Evolutionary conservation across 2,113 vertebrate genomes (phyloP).

Genomic region (Larimichthys polyactis): DNA sequence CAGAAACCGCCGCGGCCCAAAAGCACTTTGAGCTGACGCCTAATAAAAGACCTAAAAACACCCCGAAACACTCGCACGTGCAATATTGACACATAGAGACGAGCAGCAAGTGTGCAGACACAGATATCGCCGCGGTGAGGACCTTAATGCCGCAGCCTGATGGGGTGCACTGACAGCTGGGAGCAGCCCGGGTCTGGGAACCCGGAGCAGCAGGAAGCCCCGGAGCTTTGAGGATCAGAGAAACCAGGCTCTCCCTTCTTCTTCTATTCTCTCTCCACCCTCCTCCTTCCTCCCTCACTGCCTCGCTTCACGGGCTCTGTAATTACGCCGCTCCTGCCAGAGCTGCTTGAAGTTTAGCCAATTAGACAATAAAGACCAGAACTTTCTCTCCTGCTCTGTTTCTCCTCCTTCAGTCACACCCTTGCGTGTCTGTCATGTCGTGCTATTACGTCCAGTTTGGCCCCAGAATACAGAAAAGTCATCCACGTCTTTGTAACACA

Average conservation of each 20-base stretch:
- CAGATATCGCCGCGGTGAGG: constrained; percentile 25
- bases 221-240: constrained; percentile 61
- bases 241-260: constrained; percentile 32
- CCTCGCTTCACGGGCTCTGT: constrained; percentile 63
- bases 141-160: constrained; percentile 12
- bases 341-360: constrained; percentile 77
- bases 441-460: constrained; percentile 31
- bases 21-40: constrained; percentile 46
- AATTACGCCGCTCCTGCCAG: constrained; percentile 72
- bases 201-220: constrained; percentile 30
- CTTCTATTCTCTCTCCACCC: constrained; percentile 50
- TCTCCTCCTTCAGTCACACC: constrained; percentile 56
- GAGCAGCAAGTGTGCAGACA: background rate
- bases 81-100: constrained; percentile 8
- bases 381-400: constrained; percentile 47
- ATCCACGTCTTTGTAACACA: constrained; percentile 1
- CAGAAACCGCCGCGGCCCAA: constrained; percentile 50
- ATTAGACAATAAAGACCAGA: constrained; percentile 79
- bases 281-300: constrained; percentile 39
- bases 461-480: constrained; percentile 31
- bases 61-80: background rate
- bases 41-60: constrained; percentile 58
- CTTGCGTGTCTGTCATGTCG: constrained; percentile 39
- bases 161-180: constrained; percentile 58
- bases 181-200: constrained; percentile 49